Evolutionary conservation across 2,113 vertebrate genomes (phyloP), one percentile per base, ranked within the genome.

Genomic region (Sapajus apella): DNA sequence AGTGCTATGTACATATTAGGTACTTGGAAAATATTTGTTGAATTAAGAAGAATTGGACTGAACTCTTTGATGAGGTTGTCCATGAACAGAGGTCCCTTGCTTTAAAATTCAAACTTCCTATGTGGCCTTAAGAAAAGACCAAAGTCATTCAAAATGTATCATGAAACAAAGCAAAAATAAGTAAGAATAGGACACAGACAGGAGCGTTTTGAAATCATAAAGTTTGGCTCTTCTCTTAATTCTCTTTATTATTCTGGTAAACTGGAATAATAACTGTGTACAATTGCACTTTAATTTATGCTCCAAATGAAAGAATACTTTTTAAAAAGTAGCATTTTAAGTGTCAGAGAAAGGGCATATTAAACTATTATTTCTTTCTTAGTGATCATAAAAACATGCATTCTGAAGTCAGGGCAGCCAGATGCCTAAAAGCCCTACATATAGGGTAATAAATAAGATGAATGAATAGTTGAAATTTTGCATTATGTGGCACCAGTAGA

Each of bases 401-500:
- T 97, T 96, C 95, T 94, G 55, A 97, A 98, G 81, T 64, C 77
- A 97, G 77, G 93, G 96, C 70, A 98, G 94, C 73, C 97, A 96
- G 88, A 98, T 96, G 56, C 89, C 97, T 97, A 98, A 96, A 97
- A 98, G 50, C 87, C 82, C 83, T 96, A 94, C n/a, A 52, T 82
- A 86, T 61, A 96, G 96, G 79, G n/a, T 97, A 97, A 99, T 98
- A 98, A 98, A 98, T 98, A 98, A 98, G 92, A 96, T 55, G n/a
- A 95, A 98, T 98, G 97, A 98, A 98, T 98, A 98, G 98, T 98
- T 98, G 91, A 98, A 97, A 97, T 97, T 96, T 98, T 98, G 97
- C 96, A 90, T 96, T 97, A 66, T 95, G 27, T 97, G 95, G 68
- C 93, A 98, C 97, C 90, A 93, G 94, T 97, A 97, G 96, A 97